These are phyloP conservation scores for Trichogramma dendrolimi DNA, from an alignment of 2,888 invertebrate species.

Conservation along the genomic window DNA sequence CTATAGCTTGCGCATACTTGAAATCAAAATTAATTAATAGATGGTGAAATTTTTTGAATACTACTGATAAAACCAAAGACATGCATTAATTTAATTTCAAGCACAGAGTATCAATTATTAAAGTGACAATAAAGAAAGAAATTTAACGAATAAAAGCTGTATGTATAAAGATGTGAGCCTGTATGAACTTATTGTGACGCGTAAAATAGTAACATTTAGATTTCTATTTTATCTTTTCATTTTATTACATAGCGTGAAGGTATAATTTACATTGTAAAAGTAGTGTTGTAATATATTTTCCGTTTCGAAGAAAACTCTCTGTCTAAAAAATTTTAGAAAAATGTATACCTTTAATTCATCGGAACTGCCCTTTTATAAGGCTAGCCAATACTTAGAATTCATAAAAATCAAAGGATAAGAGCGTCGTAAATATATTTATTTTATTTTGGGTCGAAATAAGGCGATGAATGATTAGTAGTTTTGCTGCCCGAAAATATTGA, in stretches of 20 bases:
- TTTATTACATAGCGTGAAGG: not conserved
- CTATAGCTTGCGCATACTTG: slow-evolving; percentile 16
- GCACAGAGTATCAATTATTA: slow-evolving; percentile 43
- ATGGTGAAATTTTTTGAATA: slow-evolving; percentile 5
- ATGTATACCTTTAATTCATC: too few relatives aligned
- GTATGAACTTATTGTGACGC: not conserved
- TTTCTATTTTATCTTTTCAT: not conserved
- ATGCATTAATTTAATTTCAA: slow-evolving; percentile 18
- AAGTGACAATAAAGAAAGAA: slow-evolving; percentile 44
- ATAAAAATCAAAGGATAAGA: too few relatives aligned
- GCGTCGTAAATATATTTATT: too few relatives aligned
- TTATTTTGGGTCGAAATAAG: too few relatives aligned
- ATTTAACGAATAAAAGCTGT: slow-evolving; percentile 40
- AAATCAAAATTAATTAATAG: slow-evolving; percentile 5
- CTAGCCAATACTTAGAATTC: too few relatives aligned
- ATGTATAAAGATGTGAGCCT: slow-evolving; percentile 37
- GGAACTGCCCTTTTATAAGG: too few relatives aligned
- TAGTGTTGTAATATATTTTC: not conserved
- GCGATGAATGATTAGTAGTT: too few relatives aligned
- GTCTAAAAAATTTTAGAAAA: too few relatives aligned
- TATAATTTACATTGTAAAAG: not conserved
- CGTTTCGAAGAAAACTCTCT: too few relatives aligned
- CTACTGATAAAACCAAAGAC: slow-evolving; percentile 14
- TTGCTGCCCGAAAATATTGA: too few relatives aligned
- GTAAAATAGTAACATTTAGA: slow-evolving; percentile 7